phyloP scores from a whole-genome alignment of 2,797 vertebrate genomes.

The Muscicapa striata region DNA sequence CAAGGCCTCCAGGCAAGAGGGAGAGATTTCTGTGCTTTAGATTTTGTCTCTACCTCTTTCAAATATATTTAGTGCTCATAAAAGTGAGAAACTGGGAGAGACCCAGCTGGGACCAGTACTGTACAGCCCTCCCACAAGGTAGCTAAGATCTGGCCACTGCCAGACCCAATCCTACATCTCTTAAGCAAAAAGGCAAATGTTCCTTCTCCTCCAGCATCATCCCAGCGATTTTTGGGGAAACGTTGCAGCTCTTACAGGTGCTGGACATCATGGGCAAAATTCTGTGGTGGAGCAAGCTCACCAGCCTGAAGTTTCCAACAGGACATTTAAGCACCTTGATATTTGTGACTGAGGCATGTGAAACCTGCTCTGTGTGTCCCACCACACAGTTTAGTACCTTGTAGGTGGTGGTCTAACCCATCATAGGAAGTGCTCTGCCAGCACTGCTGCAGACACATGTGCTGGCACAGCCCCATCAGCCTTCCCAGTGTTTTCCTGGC shows the following conservation, averaged over 20 bases:
- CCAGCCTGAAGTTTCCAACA: background rate
- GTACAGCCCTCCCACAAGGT: background rate
- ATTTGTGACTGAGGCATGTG: background rate
- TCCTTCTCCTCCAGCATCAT: background rate
- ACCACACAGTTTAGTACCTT: background rate
- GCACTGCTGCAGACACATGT: background rate
- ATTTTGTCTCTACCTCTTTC: background rate
- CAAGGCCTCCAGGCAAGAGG: background rate
- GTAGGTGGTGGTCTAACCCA: background rate
- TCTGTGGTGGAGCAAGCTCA: background rate
- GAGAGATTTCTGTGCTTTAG: background rate
- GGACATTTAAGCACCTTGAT: background rate
- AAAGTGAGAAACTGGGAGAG: conserved; percentile 4
- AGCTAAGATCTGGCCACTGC: background rate
- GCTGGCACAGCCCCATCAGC: background rate
- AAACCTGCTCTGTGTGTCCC: background rate
- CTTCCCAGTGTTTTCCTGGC: background rate
- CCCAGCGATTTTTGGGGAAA: background rate
- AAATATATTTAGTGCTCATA: conserved; percentile 11
- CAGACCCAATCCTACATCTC: background rate
- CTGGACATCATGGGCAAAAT: background rate
- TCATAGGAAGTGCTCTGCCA: background rate
- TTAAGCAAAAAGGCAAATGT: background rate
- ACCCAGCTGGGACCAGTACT: background rate
- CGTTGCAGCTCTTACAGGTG: accelerated